Evolutionary conservation across 2,113 vertebrate genomes (phyloP), one percentile per base, ranked within the genome.

Genomic region (Nesogale talazaci): DNA sequence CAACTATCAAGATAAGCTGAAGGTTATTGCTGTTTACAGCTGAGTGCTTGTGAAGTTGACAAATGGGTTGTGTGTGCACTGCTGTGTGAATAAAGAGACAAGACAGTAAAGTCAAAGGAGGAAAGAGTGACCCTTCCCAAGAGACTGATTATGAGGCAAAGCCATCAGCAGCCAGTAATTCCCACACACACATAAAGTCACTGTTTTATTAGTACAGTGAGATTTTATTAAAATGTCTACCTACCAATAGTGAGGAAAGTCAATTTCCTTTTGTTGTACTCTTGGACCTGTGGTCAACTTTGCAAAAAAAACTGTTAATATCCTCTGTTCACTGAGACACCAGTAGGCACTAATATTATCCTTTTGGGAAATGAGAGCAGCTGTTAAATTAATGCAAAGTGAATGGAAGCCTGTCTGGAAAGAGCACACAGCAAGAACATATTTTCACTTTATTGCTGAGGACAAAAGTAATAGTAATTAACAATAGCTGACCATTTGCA

Each of bases 1-100:
- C 95, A 97, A 90, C 97, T 92, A 93, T 97, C 97, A 93, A 95
- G 96, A 97, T 96, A 95, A 97, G 97, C 97, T 89, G 46, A 79
- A 91, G 93, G 82, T 94, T 88, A 75, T 85, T 92, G 70, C 12
- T 0, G 93, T 78, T 85, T 94, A 85, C 4, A 0, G 93, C 96
- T 46, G 92, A 96, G 91, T 25, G 87, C 90, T 92, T 57, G 61
- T 77, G 94, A 92, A 91, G 87, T 88, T 97, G 96, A 95, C 95
- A 95, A 89, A 88, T 1, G 75, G 95, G 93, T 77, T 92, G 91
- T 90, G 89, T 72, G 91, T 2, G 16, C 85, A 42, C 42, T 75
- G 81, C 86, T 78, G 25, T 90, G 85, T 40, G 85, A 67, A 31
- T 81, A 79, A 63, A 92, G 79, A 95, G 93, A 88, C 29, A 56